Evolutionary conservation across 2,888 invertebrate genomes (phyloP).

Genomic region (Pimpla rufipes): DNA sequence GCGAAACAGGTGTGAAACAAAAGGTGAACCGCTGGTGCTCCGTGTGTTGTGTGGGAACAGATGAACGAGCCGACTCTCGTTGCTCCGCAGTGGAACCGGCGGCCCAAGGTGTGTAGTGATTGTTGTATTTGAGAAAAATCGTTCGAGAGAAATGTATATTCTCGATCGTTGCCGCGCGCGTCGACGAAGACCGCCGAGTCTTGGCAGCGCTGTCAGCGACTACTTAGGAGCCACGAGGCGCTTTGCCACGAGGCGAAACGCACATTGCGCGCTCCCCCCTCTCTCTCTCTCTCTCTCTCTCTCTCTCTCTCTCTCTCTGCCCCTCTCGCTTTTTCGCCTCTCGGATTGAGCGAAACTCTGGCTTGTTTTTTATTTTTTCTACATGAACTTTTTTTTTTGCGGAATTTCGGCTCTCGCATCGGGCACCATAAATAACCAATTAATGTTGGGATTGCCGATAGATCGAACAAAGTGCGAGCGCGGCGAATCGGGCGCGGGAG

Average conservation of each 20-base stretch:
- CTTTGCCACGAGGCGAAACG: conserved; percentile 56
- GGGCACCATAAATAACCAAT: conserved; percentile 52
- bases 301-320: too few species aligned
- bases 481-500: conserved; percentile 13
- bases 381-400: not conserved
- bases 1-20: conserved; percentile 24
- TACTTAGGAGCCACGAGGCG: conserved; percentile 57
- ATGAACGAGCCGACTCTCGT: not conserved
- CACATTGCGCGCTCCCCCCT: conserved; percentile 35
- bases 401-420: conserved; percentile 14
- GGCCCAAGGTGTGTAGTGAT: conserved; percentile 8
- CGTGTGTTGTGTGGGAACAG: not conserved
- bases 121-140: not conserved
- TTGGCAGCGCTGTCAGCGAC: conserved; percentile 47
- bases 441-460: conserved; percentile 53
- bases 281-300: not conserved
- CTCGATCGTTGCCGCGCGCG: too few species aligned
- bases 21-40: conserved; percentile 15
- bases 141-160: too few species aligned
- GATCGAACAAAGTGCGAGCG: conserved; percentile 44
- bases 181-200: conserved; percentile 13
- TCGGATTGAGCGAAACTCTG: not conserved
- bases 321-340: not conserved
- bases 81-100: not conserved
- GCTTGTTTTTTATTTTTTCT: conserved; percentile 3